Percentiles rank a stretch among this genome's conserved stretches.
Conservation (phyloP, 1,140 invertebrate species). For the Linepithema humile region DNA sequence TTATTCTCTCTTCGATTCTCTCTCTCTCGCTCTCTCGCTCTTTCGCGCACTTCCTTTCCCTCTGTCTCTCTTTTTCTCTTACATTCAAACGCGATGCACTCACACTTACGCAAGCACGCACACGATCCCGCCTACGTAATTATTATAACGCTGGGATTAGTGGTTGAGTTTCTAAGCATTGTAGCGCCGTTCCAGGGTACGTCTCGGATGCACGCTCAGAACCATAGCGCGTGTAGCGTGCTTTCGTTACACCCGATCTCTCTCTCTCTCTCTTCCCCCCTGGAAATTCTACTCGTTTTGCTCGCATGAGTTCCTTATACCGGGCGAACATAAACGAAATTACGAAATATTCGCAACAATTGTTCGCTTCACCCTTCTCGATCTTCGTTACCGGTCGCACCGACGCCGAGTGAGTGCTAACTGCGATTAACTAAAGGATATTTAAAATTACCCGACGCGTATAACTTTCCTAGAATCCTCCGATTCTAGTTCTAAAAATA, state of each 20-base stretch:
- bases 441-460: background rate
- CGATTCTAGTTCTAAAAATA: background rate
- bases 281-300: slow-evolving; percentile 32
- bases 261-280: no score
- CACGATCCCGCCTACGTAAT: slow-evolving; percentile 79
- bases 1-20: slow-evolving; percentile 62
- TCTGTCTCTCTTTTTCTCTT: slow-evolving; percentile 46
- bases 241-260: background rate
- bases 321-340: slow-evolving; percentile 9
- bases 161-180: slow-evolving; percentile 80
- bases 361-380: background rate
- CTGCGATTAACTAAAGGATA: slow-evolving; percentile 24
- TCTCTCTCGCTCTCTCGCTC: slow-evolving; percentile 39
- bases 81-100: slow-evolving; percentile 63
- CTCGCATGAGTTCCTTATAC: background rate
- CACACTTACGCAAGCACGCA: slow-evolving; percentile 60
- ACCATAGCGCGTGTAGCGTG: background rate
- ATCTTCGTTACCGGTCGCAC: background rate
- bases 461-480: background rate
- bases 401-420: background rate
- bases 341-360: background rate
- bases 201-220: background rate
- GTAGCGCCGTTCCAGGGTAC: slow-evolving; percentile 74
- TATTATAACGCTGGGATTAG: slow-evolving; percentile 79
- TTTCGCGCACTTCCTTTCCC: slow-evolving; percentile 19